Percentiles rank a stretch among this genome's conserved stretches.
phyloP scores from a whole-genome alignment of 2,797 vertebrate genomes.

The Pempheris klunzingeri region DNA sequence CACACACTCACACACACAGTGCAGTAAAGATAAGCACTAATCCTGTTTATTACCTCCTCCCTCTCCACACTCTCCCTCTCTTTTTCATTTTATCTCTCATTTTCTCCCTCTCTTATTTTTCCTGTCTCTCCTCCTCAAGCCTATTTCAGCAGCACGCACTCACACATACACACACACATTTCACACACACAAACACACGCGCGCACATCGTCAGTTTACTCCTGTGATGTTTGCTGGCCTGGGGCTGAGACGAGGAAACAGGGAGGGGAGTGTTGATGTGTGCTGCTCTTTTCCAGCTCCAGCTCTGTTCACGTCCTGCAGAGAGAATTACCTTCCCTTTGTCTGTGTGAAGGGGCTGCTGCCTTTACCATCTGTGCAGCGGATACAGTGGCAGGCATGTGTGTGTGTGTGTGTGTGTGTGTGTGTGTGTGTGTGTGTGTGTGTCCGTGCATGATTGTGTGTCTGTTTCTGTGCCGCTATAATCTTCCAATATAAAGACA shows the following conservation, averaged over 20 bases:
- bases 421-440: constrained; percentile 8
- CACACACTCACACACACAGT: constrained; percentile 30
- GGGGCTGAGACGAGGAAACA: constrained; percentile 73
- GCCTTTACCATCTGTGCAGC: constrained; percentile 81
- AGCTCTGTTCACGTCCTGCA: constrained; percentile 75
- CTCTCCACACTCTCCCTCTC: constrained; percentile 69
- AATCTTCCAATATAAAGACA: constrained; percentile 46
- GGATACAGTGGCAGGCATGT: constrained; percentile 62
- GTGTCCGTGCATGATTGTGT: constrained; percentile 4
- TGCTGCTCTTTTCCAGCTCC: constrained; percentile 75
- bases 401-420: constrained; percentile 1
- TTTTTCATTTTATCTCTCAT: constrained; percentile 71
- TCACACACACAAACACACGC: constrained; percentile 27
- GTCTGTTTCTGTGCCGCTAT: background rate
- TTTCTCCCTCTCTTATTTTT: constrained; percentile 68
- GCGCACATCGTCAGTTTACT: constrained; percentile 73
- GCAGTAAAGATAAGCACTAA: constrained; percentile 81
- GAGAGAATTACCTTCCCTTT: constrained; percentile 84
- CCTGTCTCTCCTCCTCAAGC: constrained; percentile 68
- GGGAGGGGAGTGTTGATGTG: constrained; percentile 76
- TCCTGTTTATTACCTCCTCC: constrained; percentile 82
- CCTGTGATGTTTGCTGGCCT: constrained; percentile 78
- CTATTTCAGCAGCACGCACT: constrained; percentile 52
- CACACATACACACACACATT: constrained; percentile 25
- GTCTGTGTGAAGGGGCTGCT: constrained; percentile 78